Percentiles rank a stretch among this genome's conserved stretches.
These are phyloP conservation scores for Colossoma macropomum DNA, from an alignment of 2,113 vertebrate genomes.

Conservation along the genomic window DNA sequence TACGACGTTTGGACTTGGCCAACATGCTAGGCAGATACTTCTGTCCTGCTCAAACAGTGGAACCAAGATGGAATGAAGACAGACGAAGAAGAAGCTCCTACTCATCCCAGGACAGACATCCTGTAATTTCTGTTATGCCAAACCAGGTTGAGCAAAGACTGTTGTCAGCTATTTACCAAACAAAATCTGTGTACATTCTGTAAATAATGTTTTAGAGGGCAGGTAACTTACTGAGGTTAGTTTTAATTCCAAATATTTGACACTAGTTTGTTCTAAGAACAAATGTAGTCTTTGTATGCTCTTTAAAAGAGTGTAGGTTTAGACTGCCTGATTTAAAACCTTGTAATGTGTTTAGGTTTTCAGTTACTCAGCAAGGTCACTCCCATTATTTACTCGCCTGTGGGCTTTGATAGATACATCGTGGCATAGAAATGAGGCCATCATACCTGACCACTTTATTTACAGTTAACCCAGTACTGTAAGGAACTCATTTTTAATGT, in stretches of 20 bases:
- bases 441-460: neutral
- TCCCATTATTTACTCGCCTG: neutral
- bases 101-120: neutral
- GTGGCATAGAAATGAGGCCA: neutral
- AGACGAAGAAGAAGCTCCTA: neutral
- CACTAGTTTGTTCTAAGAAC: constrained; percentile 12
- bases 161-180: neutral
- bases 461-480: neutral
- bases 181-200: neutral
- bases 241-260: neutral
- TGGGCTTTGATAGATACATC: neutral
- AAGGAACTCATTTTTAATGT: neutral
- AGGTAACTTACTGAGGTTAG: neutral
- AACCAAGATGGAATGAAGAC: constrained; percentile 63
- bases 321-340: neutral
- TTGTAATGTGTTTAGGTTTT: neutral
- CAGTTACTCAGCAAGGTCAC: neutral
- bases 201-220: neutral
- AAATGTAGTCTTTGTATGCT: neutral
- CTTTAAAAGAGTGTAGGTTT: neutral
- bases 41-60: constrained; percentile 86
- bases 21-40: constrained; percentile 85
- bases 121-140: neutral
- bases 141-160: neutral
- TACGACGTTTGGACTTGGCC: constrained; percentile 87